phyloP scores from a whole-genome alignment of 2,113 vertebrate species.

The Prionailurus viverrinus region DNA sequence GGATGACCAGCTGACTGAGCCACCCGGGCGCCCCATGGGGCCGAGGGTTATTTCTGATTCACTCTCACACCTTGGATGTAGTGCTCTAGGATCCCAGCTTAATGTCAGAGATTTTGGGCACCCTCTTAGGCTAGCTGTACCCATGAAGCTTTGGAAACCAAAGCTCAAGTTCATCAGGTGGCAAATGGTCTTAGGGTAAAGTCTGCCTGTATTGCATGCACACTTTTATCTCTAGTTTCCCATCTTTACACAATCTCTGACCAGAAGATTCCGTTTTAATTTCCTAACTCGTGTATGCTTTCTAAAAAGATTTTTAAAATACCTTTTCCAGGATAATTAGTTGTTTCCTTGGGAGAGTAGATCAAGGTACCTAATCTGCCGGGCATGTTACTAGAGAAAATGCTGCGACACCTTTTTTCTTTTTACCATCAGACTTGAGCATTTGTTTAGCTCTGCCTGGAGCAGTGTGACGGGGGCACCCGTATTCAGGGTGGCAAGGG shows the following conservation, averaged over 20 bases:
- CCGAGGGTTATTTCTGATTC: background rate
- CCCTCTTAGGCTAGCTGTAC: background rate
- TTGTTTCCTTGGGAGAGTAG: conserved; percentile 13
- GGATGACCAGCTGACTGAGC: no score
- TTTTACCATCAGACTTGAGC: background rate
- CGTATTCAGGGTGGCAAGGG: background rate
- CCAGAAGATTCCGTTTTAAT: conserved; percentile 17
- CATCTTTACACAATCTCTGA: background rate
- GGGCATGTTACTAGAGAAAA: background rate
- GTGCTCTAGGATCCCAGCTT: background rate
- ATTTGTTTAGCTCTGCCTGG: background rate
- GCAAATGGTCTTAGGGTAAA: background rate
- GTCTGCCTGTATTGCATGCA: background rate
- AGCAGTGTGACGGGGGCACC: background rate
- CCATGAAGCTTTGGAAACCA: conserved; percentile 2
- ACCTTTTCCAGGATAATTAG: background rate
- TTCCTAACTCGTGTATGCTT: background rate
- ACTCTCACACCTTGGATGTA: background rate
- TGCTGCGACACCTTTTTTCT: conserved; percentile 36
- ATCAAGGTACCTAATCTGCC: background rate
- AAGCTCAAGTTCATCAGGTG: conserved; percentile 22
- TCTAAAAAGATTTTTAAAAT: conserved; percentile 41
- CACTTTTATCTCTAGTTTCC: background rate
- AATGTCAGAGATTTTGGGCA: conserved; percentile 5
- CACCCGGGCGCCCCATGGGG: no score